Conservation (phyloP, 2,888 invertebrate species). For the Panzeria rudis region DNA sequence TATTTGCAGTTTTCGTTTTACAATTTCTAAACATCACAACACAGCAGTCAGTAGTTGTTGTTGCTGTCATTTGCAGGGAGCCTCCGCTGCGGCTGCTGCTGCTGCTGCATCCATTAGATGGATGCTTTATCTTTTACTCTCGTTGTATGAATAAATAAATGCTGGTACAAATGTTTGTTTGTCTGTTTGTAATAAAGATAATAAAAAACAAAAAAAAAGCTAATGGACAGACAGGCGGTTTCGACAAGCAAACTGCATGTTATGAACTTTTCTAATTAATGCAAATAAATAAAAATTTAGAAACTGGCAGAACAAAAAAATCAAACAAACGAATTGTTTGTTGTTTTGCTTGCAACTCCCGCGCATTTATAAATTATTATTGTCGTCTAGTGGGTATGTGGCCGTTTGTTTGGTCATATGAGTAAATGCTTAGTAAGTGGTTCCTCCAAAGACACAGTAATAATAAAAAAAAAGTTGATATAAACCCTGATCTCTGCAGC, state of each 20-base stretch:
- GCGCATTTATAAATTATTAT: constrained; percentile 61
- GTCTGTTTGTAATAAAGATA: constrained; percentile 56
- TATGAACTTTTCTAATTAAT: constrained; percentile 73
- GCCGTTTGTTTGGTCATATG: constrained; percentile 33
- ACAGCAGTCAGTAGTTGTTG: neutral
- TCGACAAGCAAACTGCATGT: constrained; percentile 63
- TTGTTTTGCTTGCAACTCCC: constrained; percentile 56
- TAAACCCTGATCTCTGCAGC: constrained; percentile 64
- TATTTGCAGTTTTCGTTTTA: constrained; percentile 28
- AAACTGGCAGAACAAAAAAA: constrained; percentile 21
- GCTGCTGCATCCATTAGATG: constrained; percentile 52
- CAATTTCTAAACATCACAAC: constrained; percentile 49
- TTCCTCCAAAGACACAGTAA: constrained; percentile 43
- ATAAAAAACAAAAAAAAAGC: constrained; percentile 41
- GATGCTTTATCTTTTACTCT: constrained; percentile 54
- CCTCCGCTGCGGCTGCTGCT: neutral
- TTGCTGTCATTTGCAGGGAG: constrained; percentile 19
- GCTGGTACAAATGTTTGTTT: constrained; percentile 34
- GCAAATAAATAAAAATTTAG: constrained; percentile 64
- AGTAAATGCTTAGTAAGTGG: constrained; percentile 56
- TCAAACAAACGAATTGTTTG: constrained; percentile 25
- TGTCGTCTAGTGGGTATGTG: neutral
- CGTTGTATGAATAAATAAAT: constrained; percentile 27
- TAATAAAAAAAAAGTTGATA: neutral
- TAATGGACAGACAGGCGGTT: constrained; percentile 35